phyloP scores from a whole-genome alignment of 2,888 invertebrate genomes.

The Unio delphinus region DNA sequence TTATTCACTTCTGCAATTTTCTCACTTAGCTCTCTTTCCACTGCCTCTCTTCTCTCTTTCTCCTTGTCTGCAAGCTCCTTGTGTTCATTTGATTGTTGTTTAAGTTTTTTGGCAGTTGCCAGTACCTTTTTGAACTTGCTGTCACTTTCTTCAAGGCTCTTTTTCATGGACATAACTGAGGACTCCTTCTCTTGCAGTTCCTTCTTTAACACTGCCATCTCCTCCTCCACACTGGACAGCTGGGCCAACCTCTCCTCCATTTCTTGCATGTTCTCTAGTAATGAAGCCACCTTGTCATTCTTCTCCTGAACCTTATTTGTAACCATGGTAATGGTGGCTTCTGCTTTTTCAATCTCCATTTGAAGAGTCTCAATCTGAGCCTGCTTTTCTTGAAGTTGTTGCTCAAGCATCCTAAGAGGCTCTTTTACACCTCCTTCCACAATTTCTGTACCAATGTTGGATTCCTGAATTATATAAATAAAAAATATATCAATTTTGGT shows the following conservation, averaged over 20 bases:
- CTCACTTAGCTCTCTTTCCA: slow-evolving; percentile 13
- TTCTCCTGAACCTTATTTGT: slow-evolving; percentile 32
- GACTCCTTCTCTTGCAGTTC: slow-evolving; percentile 26
- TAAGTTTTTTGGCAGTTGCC: slow-evolving; percentile 63
- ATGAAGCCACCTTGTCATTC: slow-evolving; percentile 51
- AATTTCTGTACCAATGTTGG: background rate
- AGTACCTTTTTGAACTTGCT: slow-evolving; percentile 56
- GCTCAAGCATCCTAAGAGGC: slow-evolving; percentile 5
- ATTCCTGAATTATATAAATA: no score
- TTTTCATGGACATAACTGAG: slow-evolving; percentile 30
- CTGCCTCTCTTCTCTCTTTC: slow-evolving; percentile 14
- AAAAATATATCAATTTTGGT: no score
- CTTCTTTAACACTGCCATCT: slow-evolving; percentile 6
- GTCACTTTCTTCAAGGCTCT: slow-evolving; percentile 48
- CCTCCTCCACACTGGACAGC: slow-evolving; percentile 16
- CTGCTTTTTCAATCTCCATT: slow-evolving; percentile 14
- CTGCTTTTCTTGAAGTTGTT: slow-evolving; percentile 23
- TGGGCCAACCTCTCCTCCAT: slow-evolving; percentile 53
- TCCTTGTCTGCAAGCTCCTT: slow-evolving; percentile 28
- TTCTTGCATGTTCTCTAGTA: slow-evolving; percentile 60
- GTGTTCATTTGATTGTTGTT: slow-evolving; percentile 52
- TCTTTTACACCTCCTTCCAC: slow-evolving; percentile 4
- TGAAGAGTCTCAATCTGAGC: slow-evolving; percentile 12
- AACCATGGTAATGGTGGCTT: slow-evolving; percentile 4
- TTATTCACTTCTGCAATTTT: background rate